A percentile compares a stretch with the other conserved stretches of the same genome.
phyloP scores from a whole-genome alignment of 1,140 invertebrate species.

The Lordiphosa collinella region DNA sequence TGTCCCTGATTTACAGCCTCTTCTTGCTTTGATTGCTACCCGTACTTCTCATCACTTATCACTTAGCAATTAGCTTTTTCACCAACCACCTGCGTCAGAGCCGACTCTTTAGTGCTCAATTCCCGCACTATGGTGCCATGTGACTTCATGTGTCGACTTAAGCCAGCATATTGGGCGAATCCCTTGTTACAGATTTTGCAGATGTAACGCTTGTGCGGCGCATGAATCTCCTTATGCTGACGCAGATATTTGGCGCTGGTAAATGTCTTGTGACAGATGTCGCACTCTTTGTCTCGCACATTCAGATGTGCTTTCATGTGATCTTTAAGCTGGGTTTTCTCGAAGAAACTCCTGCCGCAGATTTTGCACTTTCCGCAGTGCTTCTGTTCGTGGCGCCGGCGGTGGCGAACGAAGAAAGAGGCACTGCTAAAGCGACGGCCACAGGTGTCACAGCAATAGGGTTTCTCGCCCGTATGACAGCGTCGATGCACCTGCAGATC shows the following conservation, averaged over 20 bases:
- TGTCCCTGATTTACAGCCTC: too few species aligned
- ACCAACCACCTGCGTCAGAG: too few species aligned
- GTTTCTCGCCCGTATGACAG: conserved; percentile 44
- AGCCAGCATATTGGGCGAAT: conserved; percentile 33
- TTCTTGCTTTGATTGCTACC: too few species aligned
- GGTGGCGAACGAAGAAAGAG: conserved; percentile 37
- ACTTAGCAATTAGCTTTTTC: too few species aligned
- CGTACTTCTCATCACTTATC: too few species aligned
- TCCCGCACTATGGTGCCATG: conserved; percentile 9
- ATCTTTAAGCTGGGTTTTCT: conserved; percentile 22
- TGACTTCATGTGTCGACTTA: conserved; percentile 36
- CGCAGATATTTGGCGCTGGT: conserved; percentile 40
- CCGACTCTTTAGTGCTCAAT: neutral
- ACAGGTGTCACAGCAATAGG: conserved; percentile 48
- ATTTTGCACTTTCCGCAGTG: conserved; percentile 39
- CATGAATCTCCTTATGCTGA: conserved; percentile 53
- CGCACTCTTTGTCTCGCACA: conserved; percentile 50
- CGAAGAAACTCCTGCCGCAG: conserved; percentile 42
- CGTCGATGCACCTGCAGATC: conserved; percentile 42
- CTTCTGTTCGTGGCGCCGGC: conserved; percentile 36
- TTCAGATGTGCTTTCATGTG: conserved; percentile 49
- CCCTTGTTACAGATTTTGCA: conserved; percentile 55
- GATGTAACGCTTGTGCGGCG: conserved; percentile 30
- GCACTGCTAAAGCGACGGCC: conserved; percentile 38
- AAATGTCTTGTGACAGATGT: conserved; percentile 48